phyloP scores from a whole-genome alignment of 2,113 vertebrate genomes.

The Solea senegalensis region DNA sequence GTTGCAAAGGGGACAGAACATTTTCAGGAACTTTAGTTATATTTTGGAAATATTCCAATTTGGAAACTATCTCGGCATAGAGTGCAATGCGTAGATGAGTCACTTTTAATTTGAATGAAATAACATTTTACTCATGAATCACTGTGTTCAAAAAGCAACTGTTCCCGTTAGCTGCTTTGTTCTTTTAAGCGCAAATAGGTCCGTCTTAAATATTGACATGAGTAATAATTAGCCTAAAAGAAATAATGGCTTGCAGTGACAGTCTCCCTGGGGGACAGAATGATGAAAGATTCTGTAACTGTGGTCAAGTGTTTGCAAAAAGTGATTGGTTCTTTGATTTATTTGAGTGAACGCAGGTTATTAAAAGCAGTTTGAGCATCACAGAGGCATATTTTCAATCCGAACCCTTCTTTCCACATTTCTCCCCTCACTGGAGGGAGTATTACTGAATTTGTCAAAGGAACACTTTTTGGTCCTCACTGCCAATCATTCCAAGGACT shows the following conservation, averaged over 20 bases:
- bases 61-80: neutral
- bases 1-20: too few relatives aligned
- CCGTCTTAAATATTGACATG: conserved; percentile 46
- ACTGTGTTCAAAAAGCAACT: conserved; percentile 26
- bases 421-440: conserved; percentile 44
- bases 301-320: conserved; percentile 66
- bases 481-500: conserved; percentile 49
- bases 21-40: too few relatives aligned
- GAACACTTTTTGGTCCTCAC: conserved; percentile 60
- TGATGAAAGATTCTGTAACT: conserved; percentile 57
- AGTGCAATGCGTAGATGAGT: neutral
- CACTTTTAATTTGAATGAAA: neutral
- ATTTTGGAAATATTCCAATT: too few relatives aligned
- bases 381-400: conserved; percentile 48
- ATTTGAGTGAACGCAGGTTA: conserved; percentile 51
- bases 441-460: conserved; percentile 70
- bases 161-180: conserved; percentile 22
- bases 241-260: conserved; percentile 31
- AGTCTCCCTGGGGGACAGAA: conserved; percentile 35
- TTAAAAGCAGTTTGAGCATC: conserved; percentile 54
- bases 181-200: conserved; percentile 32
- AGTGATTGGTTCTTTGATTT: conserved; percentile 62
- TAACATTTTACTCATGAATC: conserved; percentile 6
- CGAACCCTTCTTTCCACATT: neutral
- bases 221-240: conserved; percentile 49